These are phyloP conservation scores for Poecile montanus DNA, from an alignment of 2,797 vertebrate genomes.

Conservation along the genomic window DNA sequence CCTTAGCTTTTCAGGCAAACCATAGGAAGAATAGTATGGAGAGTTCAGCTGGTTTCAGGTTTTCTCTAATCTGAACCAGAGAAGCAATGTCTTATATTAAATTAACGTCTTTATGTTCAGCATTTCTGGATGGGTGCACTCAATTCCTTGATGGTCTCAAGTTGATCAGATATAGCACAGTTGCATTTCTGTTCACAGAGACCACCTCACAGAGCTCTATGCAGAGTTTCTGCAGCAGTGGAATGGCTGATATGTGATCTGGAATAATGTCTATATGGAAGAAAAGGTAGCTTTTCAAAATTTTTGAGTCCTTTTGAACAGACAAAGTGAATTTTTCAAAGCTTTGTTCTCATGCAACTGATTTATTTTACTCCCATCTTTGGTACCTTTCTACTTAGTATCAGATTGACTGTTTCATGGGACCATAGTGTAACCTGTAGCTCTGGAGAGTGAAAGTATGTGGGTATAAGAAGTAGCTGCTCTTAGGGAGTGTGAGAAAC, in stretches of 20 bases:
- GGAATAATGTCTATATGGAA: not conserved
- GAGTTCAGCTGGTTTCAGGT: not conserved
- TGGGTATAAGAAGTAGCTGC: not conserved
- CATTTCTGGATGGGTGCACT: not conserved
- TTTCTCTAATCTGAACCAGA: not conserved
- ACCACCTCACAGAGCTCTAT: not conserved
- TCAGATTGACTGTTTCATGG: not conserved
- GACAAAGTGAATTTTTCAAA: slow-evolving; percentile 36
- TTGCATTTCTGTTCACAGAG: slow-evolving; percentile 36
- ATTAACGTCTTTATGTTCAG: not conserved
- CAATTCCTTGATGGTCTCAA: not conserved
- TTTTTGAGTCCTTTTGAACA: not conserved
- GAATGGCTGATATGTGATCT: not conserved
- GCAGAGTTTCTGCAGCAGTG: not conserved
- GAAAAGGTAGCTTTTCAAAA: slow-evolving; percentile 10
- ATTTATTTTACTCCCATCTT: not conserved
- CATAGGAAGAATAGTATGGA: not conserved
- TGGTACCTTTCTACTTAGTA: slow-evolving; percentile 3
- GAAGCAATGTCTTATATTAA: not conserved
- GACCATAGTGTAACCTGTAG: not conserved
- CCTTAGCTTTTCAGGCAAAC: not conserved
- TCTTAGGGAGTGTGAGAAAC: not conserved
- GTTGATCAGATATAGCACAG: slow-evolving; percentile 8
- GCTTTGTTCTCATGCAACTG: not conserved
- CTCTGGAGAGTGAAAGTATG: not conserved